These are phyloP conservation scores for Brevimyrus niger DNA, from an alignment of 2,113 vertebrate genomes.

Conservation along the genomic window DNA sequence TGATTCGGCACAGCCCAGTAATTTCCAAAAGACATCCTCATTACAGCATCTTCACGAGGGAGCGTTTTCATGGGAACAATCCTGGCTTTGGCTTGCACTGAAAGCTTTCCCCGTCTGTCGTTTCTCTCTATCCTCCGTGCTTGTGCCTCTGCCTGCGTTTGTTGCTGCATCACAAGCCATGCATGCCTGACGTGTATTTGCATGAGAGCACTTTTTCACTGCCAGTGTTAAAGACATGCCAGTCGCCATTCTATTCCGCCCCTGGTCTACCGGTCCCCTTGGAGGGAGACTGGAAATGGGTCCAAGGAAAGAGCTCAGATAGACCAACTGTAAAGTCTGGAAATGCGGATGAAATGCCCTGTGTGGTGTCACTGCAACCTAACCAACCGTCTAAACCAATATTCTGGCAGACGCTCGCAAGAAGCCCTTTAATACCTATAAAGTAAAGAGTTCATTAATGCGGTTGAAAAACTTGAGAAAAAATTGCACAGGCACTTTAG, in stretches of 20 bases:
- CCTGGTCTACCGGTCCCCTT: background rate
- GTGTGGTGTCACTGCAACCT: background rate
- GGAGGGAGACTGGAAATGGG: background rate
- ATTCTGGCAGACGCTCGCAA: background rate
- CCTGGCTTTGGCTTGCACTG: background rate
- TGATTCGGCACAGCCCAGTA: background rate
- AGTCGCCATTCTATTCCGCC: background rate
- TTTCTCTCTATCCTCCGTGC: background rate
- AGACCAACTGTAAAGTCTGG: background rate
- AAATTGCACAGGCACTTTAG: background rate
- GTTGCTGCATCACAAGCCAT: background rate
- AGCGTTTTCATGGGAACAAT: background rate
- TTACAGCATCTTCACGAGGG: background rate
- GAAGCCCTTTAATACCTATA: background rate
- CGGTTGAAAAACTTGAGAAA: background rate
- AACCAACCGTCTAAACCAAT: background rate
- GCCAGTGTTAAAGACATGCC: background rate
- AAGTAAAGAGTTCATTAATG: background rate
- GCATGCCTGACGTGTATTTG: background rate
- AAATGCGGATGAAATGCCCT: background rate
- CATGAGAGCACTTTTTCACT: background rate
- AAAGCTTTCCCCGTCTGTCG: background rate
- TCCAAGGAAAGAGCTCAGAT: background rate
- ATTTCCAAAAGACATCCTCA: constrained; percentile 1
- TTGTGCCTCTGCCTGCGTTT: background rate